These are phyloP conservation scores for Antennarius maculatus DNA, from an alignment of 2,797 vertebrate genomes.

Conservation along the genomic window DNA sequence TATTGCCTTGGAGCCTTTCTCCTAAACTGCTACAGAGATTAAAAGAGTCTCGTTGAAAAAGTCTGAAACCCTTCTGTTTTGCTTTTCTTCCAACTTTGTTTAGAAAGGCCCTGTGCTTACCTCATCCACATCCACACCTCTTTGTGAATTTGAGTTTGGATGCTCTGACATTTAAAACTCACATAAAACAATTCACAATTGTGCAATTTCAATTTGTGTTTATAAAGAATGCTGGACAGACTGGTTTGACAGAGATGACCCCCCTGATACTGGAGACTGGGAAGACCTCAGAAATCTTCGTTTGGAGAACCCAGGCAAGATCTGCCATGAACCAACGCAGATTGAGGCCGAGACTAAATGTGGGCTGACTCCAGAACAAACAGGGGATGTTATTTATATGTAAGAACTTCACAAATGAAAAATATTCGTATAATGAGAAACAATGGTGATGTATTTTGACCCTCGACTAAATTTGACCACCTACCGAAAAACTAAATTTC, in stretches of 20 bases:
- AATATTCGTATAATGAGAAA: background rate
- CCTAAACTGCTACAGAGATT: no score
- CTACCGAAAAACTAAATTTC: no score
- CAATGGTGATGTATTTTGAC: no score
- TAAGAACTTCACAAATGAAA: constrained; percentile 12
- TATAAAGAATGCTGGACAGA: constrained; percentile 58
- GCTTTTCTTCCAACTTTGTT: background rate
- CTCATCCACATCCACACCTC: background rate
- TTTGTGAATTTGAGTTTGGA: background rate
- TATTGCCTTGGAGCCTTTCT: no score
- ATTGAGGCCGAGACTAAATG: constrained; percentile 47
- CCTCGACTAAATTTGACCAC: no score
- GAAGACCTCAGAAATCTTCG: constrained; percentile 25
- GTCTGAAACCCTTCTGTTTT: background rate
- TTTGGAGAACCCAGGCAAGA: constrained; percentile 31
- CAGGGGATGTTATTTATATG: constrained; percentile 42
- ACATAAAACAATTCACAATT: background rate
- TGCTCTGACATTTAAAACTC: background rate
- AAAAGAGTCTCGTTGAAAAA: background rate
- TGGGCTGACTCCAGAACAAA: constrained; percentile 15
- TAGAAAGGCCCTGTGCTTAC: constrained; percentile 2
- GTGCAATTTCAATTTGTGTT: background rate
- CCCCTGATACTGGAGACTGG: constrained; percentile 47
- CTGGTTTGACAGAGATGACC: constrained; percentile 65
- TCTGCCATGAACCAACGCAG: constrained; percentile 31